Conservation (phyloP, 1,140 invertebrate species). For the Drosophila carrolli region DNA sequence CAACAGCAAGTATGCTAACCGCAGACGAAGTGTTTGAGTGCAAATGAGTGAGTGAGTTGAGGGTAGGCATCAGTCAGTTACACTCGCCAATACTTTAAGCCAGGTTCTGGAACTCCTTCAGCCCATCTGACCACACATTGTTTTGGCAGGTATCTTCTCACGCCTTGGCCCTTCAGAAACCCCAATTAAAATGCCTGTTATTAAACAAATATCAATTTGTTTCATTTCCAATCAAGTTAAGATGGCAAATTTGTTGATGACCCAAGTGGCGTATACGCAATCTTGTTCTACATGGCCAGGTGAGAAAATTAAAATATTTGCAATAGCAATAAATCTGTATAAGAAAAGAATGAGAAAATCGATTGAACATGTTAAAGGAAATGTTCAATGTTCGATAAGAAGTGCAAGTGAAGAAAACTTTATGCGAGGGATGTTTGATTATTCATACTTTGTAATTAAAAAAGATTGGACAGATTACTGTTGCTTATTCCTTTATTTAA, state of each 20-base stretch:
- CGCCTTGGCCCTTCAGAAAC: constrained; percentile 18
- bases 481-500: too few relatives aligned
- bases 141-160: constrained; percentile 46
- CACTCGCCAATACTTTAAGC: constrained; percentile 38
- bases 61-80: constrained; percentile 27
- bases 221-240: constrained; percentile 40
- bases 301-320: constrained; percentile 24
- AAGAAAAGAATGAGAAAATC: neutral
- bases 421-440: too few relatives aligned
- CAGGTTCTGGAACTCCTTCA: constrained; percentile 4
- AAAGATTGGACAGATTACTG: too few relatives aligned
- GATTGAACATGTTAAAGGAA: neutral
- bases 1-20: constrained; percentile 55
- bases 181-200: constrained; percentile 66
- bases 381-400: too few relatives aligned
- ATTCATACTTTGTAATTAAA: too few relatives aligned
- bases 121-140: constrained; percentile 40
- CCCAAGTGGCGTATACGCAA: constrained; percentile 25
- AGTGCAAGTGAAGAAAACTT: too few relatives aligned
- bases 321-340: neutral
- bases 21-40: constrained; percentile 29
- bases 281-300: constrained; percentile 10
- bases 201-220: constrained; percentile 73
- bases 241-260: constrained; percentile 6
- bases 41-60: constrained; percentile 4